Evolutionary conservation across 2,113 vertebrate genomes (phyloP).

Genomic region (Neotoma lepida): DNA sequence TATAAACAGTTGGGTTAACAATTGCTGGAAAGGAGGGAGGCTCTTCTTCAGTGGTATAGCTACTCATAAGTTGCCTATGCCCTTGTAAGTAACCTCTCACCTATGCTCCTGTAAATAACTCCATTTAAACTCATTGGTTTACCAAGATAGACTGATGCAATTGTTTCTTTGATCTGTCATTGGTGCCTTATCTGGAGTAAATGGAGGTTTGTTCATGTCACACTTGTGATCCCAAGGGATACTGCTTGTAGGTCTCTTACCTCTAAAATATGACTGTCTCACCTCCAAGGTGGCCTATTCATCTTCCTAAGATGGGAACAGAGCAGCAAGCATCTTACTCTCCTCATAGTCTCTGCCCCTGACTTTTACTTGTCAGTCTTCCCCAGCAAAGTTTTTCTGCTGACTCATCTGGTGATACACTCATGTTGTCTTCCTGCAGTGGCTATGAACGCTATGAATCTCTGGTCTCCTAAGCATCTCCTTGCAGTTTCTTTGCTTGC

Average conservation of each 20-base stretch:
- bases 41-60: background rate
- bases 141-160: background rate
- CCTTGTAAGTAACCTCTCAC: background rate
- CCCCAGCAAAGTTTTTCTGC: background rate
- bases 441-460: background rate
- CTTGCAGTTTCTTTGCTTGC: background rate
- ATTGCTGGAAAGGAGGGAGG: background rate
- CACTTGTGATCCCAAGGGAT: background rate
- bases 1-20: background rate
- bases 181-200: background rate
- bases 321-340: background rate
- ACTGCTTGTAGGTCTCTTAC: background rate
- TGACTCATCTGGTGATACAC: background rate
- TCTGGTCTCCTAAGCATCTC: background rate
- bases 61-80: background rate
- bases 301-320: too few species aligned
- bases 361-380: background rate
- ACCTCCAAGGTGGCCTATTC: background rate
- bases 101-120: background rate
- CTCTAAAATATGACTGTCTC: background rate
- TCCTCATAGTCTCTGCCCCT: background rate
- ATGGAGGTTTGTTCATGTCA: background rate
- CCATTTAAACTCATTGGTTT: background rate
- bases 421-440: background rate
- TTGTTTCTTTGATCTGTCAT: background rate